Conservation (phyloP, 2,888 invertebrate species). For the Rotaria macrura region DNA sequence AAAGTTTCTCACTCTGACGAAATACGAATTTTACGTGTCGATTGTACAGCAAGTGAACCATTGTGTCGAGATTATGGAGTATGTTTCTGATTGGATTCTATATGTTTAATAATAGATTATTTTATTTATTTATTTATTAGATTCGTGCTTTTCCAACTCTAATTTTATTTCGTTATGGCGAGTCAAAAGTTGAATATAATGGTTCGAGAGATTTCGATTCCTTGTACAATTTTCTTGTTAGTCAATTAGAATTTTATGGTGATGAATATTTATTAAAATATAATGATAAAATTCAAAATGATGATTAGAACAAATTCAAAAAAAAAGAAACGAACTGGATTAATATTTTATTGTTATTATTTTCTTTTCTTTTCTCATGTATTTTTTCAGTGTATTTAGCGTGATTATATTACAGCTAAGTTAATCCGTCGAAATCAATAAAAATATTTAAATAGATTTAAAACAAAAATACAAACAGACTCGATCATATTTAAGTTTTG, state of each 20-base stretch:
- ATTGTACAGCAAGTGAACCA: conserved; percentile 7
- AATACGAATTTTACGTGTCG: not conserved
- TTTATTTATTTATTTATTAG: not conserved
- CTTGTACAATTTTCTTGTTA: not conserved
- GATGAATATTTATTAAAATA: not conserved
- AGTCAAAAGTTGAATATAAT: not conserved
- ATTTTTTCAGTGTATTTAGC: not conserved
- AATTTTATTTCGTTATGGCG: not conserved
- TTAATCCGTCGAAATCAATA: not conserved
- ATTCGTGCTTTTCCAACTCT: conserved; percentile 4
- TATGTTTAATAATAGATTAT: no score
- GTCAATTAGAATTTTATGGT: not conserved
- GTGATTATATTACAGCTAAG: not conserved
- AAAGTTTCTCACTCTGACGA: not conserved
- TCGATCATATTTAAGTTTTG: no score
- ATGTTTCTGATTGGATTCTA: not conserved
- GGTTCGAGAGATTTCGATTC: not conserved
- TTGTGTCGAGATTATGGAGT: conserved; percentile 18
- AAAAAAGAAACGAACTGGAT: not conserved
- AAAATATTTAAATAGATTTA: not conserved
- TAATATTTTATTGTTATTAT: not conserved
- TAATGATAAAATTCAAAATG: not conserved
- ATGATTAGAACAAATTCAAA: not conserved
- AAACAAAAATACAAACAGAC: no score
- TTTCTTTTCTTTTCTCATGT: not conserved